Percentiles rank a stretch among this genome's conserved stretches.
Evolutionary conservation across 2,113 vertebrate genomes (phyloP).

Genomic region (Spilogale gracilis): DNA sequence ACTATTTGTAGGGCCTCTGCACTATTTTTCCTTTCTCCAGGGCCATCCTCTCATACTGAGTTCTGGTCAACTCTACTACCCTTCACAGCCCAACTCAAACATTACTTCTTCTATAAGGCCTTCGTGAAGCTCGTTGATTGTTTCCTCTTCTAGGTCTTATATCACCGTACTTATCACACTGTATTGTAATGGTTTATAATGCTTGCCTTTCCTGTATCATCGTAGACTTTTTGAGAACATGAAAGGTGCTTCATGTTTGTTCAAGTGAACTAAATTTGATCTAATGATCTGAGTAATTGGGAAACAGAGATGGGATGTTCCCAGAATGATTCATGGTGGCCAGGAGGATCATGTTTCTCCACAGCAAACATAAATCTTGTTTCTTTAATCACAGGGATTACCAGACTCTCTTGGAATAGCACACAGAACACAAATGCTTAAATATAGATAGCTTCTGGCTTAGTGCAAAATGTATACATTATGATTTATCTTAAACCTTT

Average conservation of each 20-base stretch:
- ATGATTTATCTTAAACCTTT: slow-evolving; percentile 43
- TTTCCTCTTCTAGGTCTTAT: not conserved
- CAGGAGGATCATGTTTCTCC: slow-evolving; percentile 59
- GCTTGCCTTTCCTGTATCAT: not conserved
- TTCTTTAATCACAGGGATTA: slow-evolving; percentile 66
- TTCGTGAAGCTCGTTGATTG: not conserved
- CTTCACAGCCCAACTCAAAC: not conserved
- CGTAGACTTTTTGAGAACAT: not conserved
- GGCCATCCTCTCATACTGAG: not conserved
- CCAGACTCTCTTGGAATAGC: slow-evolving; percentile 59
- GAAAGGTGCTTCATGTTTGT: slow-evolving; percentile 19
- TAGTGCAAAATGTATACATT: not conserved
- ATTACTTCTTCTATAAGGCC: not conserved
- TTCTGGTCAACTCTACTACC: not conserved
- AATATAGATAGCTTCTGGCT: slow-evolving; percentile 1
- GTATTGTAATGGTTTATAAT: not conserved
- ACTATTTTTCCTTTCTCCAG: not conserved
- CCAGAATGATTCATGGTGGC: slow-evolving; percentile 59
- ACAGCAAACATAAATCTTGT: slow-evolving; percentile 54
- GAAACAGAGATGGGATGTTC: slow-evolving; percentile 55
- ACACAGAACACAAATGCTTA: slow-evolving; percentile 44
- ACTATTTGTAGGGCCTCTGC: not conserved
- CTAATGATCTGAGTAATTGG: slow-evolving; percentile 32
- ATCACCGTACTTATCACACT: not conserved
- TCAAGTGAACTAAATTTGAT: slow-evolving; percentile 53